Evolutionary conservation across 2,888 invertebrate genomes (phyloP), one percentile per base, ranked within the genome.

Genomic region (Micoletzkya japonica): DNA sequence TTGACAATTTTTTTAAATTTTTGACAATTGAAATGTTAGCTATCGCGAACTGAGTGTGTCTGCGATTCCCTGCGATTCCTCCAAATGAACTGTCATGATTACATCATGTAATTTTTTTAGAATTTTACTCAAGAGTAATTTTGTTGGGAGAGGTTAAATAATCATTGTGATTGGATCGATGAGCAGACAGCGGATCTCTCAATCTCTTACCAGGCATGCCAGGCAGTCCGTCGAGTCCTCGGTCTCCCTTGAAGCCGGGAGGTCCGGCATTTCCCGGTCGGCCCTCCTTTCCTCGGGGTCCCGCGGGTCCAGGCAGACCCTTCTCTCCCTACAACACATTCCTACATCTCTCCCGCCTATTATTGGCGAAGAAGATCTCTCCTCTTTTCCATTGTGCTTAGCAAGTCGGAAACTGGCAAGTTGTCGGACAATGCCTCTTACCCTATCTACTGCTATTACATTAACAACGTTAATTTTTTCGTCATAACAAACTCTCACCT

Each of bases 261-360:
- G 85, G 81, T 66, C 85, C 85, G 28, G 85, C 78, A 61, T 80
- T 76, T 63, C 85, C 85, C 63, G 80, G 79, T 17, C 80, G 64
- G 63, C 85, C 85, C 74, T 84, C 85, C 72, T 84, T 85, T 72
- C 85, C 85, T 76, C 88, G 86, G 0, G 80, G 72, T 34, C 94
- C 94, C 85, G 92, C 90, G 14, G 85, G 79, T 66, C 94, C 94
- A 76, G 90, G 88, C 56, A 84, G 72, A 73, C 84, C 84, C 71
- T 84, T 84, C 72, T 84, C 84, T 71, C 84, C 84, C 66, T 63
- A 50, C 10, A n/a, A n/a, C n/a, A n/a, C n/a, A n/a, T n/a, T n/a
- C n/a, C n/a, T n/a, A n/a, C n/a, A n/a, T n/a, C n/a, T n/a, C n/a
- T n/a, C n/a, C n/a, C n/a, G n/a, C n/a, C n/a, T n/a, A n/a, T n/a